Conservation (phyloP, 1,140 invertebrate genomes). For the Drosophila saltans region DNA sequence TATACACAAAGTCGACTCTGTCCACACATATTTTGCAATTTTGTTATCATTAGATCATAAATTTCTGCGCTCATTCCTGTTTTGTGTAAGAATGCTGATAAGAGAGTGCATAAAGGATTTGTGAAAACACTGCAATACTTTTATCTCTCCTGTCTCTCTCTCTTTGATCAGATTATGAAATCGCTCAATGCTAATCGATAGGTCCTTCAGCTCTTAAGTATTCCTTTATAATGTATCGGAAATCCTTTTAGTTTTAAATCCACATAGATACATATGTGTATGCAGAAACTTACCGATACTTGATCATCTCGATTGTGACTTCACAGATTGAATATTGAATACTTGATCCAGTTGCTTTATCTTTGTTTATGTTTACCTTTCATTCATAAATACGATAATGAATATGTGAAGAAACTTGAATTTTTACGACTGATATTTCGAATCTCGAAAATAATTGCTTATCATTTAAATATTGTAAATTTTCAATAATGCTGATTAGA, state of each 20-base stretch:
- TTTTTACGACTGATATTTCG: neutral
- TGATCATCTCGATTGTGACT: too few relatives aligned
- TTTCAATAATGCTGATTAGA: slow-evolving; percentile 3
- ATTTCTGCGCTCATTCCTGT: neutral
- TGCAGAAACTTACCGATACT: too few relatives aligned
- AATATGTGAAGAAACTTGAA: neutral
- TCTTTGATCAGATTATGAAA: neutral
- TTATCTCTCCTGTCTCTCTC: slow-evolving; percentile 2
- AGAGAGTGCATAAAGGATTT: neutral
- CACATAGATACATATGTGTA: too few relatives aligned
- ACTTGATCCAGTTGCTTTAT: neutral
- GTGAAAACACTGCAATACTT: slow-evolving; percentile 2
- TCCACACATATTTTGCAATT: neutral
- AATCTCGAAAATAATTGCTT: neutral
- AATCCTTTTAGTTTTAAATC: too few relatives aligned
- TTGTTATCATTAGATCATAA: neutral
- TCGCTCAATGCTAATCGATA: slow-evolving; percentile 32
- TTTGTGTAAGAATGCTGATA: neutral
- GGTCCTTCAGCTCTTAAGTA: too few relatives aligned
- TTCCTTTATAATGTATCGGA: too few relatives aligned
- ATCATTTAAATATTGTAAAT: slow-evolving; percentile 3
- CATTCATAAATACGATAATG: neutral
- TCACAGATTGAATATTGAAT: too few relatives aligned
- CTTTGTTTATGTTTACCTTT: neutral
- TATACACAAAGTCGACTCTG: neutral